Base-by-base conservation (phyloP, 2,888 invertebrate species). In the Hydrotaea cyrtoneurina region DNA sequence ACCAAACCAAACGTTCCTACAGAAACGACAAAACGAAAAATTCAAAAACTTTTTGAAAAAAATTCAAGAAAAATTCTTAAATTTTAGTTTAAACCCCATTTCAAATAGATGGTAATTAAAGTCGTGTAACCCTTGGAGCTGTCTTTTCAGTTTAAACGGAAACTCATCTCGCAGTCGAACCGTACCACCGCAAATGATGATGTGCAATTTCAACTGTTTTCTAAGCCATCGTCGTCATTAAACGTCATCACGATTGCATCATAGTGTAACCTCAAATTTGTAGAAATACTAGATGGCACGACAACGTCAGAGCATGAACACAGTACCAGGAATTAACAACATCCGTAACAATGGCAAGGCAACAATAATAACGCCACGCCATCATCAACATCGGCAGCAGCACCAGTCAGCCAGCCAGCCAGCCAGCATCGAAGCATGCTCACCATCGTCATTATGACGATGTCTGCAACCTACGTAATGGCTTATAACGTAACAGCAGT, bases 231-330 rank as follows among this genome's bases (percentile, higher is more conserved):
- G 10, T 1, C 66, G 43, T 15, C 43, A 46, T 86, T 87, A 83
- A 86, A 86, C 87, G 87, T 88, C 87, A 87, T 85, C 82, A 86
- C 83, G 85, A 87, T 88, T 87, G 86, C 87, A 86, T 87, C 87
- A 87, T 78, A 85, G 79, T 46, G 53, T 82, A 79, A 79, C 69
- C 76, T 77, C 84, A 87, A 86, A 87, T 85, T 84, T 62, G 26
- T 77, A 71, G 17, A 26, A 83, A 77, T 77, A 83, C 76, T 77
- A 83, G 23, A 87, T 64, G 82, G 66, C 79, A 75, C 78, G 78
- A 80, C 84, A 87, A 86, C 88, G 86, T 86, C 87, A 86, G 85
- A 88, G 62, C 17, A 39, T 10, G n/a, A 46, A 17, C 55, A 87
- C 88, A 43, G 23, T 64, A 57, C 55, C 17, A 57, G 71, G 21